phyloP scores from a whole-genome alignment of 1,140 invertebrate genomes.

The Nasonia giraulti region DNA sequence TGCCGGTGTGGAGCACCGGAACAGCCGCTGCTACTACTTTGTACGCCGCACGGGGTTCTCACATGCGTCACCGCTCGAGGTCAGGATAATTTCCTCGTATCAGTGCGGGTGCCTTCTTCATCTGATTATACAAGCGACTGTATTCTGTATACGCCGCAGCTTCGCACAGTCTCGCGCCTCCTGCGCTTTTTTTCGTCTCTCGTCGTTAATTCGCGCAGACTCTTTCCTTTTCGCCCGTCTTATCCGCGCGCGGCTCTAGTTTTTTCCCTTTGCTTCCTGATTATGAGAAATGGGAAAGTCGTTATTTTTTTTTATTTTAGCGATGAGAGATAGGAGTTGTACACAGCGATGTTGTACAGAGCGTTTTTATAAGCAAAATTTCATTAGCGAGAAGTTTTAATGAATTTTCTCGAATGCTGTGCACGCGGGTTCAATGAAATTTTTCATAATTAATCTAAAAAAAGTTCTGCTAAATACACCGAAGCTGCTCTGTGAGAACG shows the following conservation, averaged over 20 bases:
- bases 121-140: not conserved
- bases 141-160: no score
- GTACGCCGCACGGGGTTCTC: constrained; percentile 58
- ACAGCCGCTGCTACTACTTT: constrained; percentile 59
- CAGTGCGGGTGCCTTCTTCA: constrained; percentile 59
- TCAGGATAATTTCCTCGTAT: constrained; percentile 68
- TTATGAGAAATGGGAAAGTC: not conserved
- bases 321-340: constrained; percentile 4
- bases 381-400: constrained; percentile 1
- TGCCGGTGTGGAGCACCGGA: constrained; percentile 59
- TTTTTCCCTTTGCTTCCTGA: not conserved
- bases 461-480: no score
- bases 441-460: no score
- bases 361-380: constrained; percentile 3
- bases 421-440: no score
- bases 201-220: not conserved
- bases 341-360: no score
- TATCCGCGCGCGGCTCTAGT: not conserved
- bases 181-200: not conserved
- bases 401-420: not conserved
- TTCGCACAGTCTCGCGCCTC: no score
- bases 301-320: not conserved
- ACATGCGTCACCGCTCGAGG: constrained; percentile 66
- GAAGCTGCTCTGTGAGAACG: no score
- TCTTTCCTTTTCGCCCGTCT: not conserved